Percentiles rank a stretch among this genome's conserved stretches.
Evolutionary conservation across 2,113 vertebrate species (phyloP).

Genomic region (Suricata suricatta): DNA sequence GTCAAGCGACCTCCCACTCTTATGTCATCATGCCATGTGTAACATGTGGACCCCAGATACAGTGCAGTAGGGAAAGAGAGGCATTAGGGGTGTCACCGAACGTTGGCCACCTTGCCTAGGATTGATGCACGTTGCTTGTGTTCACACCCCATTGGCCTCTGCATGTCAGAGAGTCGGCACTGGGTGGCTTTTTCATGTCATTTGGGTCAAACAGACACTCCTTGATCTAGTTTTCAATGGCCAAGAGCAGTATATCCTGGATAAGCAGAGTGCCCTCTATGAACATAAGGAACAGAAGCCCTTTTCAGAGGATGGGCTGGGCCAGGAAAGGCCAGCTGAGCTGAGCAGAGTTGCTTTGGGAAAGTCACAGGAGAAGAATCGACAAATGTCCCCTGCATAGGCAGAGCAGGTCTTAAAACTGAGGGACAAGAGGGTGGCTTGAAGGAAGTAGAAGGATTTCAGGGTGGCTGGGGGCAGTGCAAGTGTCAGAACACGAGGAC

Average conservation of each 20-base stretch:
- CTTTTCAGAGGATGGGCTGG: neutral
- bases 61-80: fast-evolving
- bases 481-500: fast-evolving
- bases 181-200: neutral
- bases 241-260: neutral
- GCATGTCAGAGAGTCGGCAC: neutral
- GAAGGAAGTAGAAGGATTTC: neutral
- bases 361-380: neutral
- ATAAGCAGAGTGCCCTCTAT: neutral
- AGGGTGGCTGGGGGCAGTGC: no score
- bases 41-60: neutral
- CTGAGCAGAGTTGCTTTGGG: neutral
- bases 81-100: fast-evolving
- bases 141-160: neutral
- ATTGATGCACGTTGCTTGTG: neutral
- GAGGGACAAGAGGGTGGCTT: neutral
- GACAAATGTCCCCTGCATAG: neutral
- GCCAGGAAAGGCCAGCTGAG: neutral
- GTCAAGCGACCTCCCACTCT: neutral
- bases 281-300: neutral
- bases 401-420: neutral
- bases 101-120: neutral
- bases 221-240: neutral
- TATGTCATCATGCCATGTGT: neutral
- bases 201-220: neutral